Evolutionary conservation across 2,113 vertebrate genomes (phyloP), one percentile per base, ranked within the genome.

Genomic region (Eurystomus gularis): DNA sequence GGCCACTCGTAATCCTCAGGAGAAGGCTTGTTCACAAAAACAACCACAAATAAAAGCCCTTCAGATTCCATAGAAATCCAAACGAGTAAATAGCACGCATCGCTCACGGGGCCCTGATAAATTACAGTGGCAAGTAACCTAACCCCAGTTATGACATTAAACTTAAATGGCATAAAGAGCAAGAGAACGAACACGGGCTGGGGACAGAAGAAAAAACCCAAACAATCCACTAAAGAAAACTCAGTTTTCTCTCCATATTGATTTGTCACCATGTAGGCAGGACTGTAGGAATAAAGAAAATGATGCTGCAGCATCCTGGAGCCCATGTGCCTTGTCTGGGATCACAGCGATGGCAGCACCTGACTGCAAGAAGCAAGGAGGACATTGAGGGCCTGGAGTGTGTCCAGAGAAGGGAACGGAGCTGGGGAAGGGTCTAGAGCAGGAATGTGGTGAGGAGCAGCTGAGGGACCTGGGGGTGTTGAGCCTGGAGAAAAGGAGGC

Each of bases 221-320:
- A 42, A 42, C 42, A 42, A 42, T 15, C 42, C 42, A 33, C 48
- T 15, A 9, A 17, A 46, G 13, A 46, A 52, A 52, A 33, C 2
- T 4, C 48, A 18, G 40, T 54, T 55, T 39, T 10, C 33, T 57
- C 33, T 54, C 73, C 51, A 15, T 17, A 52, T n/a, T 46, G 29
- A 8, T 17, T 11, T n/a, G 46, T 4, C 6, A 35, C 6, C 37
- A 17, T 4, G 0, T 1, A 29, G 37, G n/a, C 5, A 52, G 28
- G 42, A 39, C 31, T 51, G 78, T 35, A 33, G 54, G 71, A 40
- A 68, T 9, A 15, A 51, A 42, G 71, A 14, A 24, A 51, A 31
- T 0, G 17, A 7, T 0, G 2, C 8, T 1, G 5, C 40, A 39
- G 54, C 40, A 26, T 9, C 46, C 28, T 4, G 0, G 62, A 57